Percentiles rank a stretch among this genome's conserved stretches.
Conservation (phyloP, 92 coral and sea anemone species). For the Porites evermanni region DNA sequence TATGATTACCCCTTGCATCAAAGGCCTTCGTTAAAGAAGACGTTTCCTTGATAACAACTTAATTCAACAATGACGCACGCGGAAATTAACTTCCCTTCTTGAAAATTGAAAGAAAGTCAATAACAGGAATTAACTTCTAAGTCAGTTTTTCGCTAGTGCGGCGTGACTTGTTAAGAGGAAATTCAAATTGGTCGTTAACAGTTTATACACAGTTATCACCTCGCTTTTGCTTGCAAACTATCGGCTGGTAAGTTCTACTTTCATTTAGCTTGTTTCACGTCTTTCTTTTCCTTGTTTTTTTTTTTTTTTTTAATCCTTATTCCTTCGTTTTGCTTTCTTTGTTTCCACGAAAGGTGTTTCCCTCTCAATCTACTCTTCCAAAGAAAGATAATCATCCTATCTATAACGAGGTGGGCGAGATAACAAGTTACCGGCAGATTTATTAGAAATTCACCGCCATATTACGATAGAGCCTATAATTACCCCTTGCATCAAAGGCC, state of each 20-base stretch:
- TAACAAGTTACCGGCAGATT: neutral
- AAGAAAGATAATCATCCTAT: neutral
- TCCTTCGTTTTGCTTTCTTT: neutral
- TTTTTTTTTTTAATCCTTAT: too few species aligned
- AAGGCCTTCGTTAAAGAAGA: neutral
- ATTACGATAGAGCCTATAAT: constrained; percentile 2
- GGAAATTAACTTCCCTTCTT: constrained; percentile 24
- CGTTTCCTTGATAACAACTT: constrained; percentile 8
- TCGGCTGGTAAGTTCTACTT: too few species aligned
- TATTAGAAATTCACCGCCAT: constrained; percentile 13
- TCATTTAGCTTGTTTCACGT: neutral
- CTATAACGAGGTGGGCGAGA: constrained; percentile 1
- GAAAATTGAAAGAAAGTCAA: constrained; percentile 21
- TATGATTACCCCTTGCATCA: constrained; percentile 1
- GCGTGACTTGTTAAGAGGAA: neutral
- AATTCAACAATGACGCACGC: neutral
- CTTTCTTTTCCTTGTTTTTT: too few species aligned
- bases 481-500: neutral
- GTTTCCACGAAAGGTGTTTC: neutral
- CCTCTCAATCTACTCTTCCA: neutral
- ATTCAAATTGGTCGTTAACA: neutral
- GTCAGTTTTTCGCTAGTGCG: neutral
- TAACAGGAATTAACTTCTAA: constrained; percentile 7
- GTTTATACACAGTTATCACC: neutral
- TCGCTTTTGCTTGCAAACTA: neutral